Evolutionary conservation across 1,140 invertebrate species (phyloP).

Genomic region (Meloidogyne hapla): DNA sequence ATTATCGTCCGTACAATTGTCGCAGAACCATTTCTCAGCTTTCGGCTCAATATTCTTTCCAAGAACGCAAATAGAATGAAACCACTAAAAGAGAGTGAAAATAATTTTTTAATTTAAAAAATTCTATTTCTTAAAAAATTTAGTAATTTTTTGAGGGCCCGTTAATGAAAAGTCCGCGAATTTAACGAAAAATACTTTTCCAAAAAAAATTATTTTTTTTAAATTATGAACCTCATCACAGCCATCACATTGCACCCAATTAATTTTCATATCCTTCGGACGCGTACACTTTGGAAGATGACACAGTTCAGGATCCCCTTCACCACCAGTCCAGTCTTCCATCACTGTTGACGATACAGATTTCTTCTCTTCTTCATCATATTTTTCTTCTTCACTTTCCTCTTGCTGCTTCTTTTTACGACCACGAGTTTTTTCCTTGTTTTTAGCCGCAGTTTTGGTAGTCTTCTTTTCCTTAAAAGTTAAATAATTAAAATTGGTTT

Average conservation of each 20-base stretch:
- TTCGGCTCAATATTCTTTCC: slow-evolving; percentile 56
- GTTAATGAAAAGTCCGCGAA: too few species aligned
- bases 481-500: neutral
- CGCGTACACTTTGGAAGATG: slow-evolving; percentile 29
- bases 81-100: slow-evolving; percentile 54
- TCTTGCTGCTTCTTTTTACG: neutral
- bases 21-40: slow-evolving; percentile 31
- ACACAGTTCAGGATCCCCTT: slow-evolving; percentile 33
- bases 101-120: slow-evolving; percentile 1
- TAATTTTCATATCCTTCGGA: slow-evolving; percentile 37
- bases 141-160: too few species aligned
- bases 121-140: too few species aligned
- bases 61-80: slow-evolving; percentile 57
- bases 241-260: slow-evolving; percentile 65
- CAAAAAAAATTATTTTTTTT: too few species aligned
- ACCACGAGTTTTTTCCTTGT: neutral
- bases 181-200: neutral
- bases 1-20: neutral
- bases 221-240: slow-evolving; percentile 54
- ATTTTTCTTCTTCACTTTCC: neutral
- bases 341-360: slow-evolving; percentile 23
- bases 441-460: neutral
- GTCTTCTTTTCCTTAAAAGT: neutral
- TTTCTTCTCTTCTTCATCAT: too few species aligned
- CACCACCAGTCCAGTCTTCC: slow-evolving; percentile 29